A percentile compares a stretch with the other conserved stretches of the same genome.
Evolutionary conservation across 2,888 invertebrate species (phyloP).

Genomic region (Saturnia pavonia): DNA sequence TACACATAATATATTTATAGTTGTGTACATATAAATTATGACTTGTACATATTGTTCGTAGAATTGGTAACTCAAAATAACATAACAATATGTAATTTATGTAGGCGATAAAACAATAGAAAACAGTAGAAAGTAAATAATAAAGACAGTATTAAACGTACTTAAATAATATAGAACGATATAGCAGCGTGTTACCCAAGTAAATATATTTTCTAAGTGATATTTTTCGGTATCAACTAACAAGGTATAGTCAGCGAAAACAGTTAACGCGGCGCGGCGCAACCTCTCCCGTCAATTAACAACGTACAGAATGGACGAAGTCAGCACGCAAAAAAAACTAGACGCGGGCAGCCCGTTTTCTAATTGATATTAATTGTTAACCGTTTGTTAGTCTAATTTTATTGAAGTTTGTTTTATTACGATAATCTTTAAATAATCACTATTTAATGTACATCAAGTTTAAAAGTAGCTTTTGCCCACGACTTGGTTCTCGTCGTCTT

Average conservation of each 20-base stretch:
- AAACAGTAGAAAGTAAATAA: neutral
- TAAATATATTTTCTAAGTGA: constrained; percentile 9
- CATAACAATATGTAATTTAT: neutral
- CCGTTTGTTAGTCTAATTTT: constrained; percentile 12
- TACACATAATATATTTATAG: neutral
- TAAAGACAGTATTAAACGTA: neutral
- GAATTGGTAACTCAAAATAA: neutral
- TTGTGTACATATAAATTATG: neutral
- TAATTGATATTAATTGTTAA: constrained; percentile 16
- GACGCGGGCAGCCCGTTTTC: constrained; percentile 19
- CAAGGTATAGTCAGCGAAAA: constrained; percentile 22
- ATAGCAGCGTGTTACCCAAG: neutral
- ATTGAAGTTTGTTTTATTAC: neutral
- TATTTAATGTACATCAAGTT: neutral
- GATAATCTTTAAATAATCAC: neutral
- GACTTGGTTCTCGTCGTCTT: too few species aligned
- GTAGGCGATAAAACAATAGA: neutral
- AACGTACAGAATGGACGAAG: constrained; percentile 15
- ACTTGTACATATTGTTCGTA: neutral
- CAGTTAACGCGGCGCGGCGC: constrained; percentile 11
- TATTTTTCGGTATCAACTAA: constrained; percentile 20
- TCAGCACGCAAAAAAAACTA: constrained; percentile 19
- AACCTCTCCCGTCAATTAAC: constrained; percentile 22
- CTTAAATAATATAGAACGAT: neutral
- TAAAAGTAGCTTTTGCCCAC: too few species aligned